Evolutionary conservation across 2,113 vertebrate species (phyloP), one percentile per base, ranked within the genome.

Genomic region (Herpailurus yagouaroundi): DNA sequence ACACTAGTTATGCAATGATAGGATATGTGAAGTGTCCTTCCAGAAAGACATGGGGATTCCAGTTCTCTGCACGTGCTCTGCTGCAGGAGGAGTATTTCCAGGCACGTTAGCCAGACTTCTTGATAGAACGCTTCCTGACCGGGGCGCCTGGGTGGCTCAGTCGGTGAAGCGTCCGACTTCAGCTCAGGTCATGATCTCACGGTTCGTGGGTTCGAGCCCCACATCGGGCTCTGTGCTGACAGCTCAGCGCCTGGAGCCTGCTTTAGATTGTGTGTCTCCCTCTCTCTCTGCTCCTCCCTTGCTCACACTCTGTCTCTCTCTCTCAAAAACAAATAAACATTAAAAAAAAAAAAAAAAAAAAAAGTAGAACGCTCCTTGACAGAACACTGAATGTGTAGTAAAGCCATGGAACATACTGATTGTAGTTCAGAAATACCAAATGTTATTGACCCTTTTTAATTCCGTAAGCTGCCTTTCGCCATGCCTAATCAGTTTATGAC

Each of bases 21-120:
- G 41, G 38, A 60, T 63, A 64, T 41, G n/a, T 69, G 14, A 73
- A 63, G 9, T 38, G 25, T 76, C 93, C 83, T 94, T 96, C 66
- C 63, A 80, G 45, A 87, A 50, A 6, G 48, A 86, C 1, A 21
- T 3, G 5, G 16, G 50, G 57, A 77, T 60, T 69, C 50, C 5
- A 18, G 0, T 48, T 81, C 64, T 81, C 21, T 36, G 5, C 14
- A 11, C 3, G 0, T 4, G 45, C 66, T 8, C 48, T n/a, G 7
- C 19, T 33, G 31, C 23, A 27, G 16, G 21, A 12, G 38, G 94
- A 73, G 41, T 41, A 23, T 45, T 21, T 52, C n/a, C 23, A 29
- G 29, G 50, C 71, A 55, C 33, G 6, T 14, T 11, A 69, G 55
- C 82, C 80, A 89, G 38, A 7, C 10, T 63, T 55, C 41, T 36